Conservation (phyloP, 2,113 vertebrate genomes). For the Odocoileus hemionus region DNA sequence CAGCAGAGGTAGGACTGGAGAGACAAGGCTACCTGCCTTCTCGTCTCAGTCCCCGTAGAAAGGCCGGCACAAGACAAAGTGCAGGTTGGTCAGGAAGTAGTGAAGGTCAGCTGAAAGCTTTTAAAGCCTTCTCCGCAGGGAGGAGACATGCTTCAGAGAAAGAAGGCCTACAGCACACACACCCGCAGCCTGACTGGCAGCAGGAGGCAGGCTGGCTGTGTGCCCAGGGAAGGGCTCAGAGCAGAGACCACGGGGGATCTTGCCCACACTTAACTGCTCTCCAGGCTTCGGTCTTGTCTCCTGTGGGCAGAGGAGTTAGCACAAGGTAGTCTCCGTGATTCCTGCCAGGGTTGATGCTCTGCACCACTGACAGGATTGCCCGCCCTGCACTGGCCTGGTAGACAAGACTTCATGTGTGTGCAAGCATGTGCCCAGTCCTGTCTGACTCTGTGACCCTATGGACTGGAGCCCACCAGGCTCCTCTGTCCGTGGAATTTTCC, state of each 20-base stretch:
- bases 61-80: neutral
- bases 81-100: neutral
- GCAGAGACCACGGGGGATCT: too few species aligned
- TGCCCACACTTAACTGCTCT: neutral
- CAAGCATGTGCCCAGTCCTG: neutral
- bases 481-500: neutral
- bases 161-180: accelerated
- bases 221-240: neutral
- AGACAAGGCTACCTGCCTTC: neutral
- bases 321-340: neutral
- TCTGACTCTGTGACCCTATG: neutral
- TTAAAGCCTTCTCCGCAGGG: neutral
- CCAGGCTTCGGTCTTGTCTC: neutral
- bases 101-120: neutral
- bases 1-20: neutral
- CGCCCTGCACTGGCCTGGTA: neutral
- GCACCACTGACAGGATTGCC: neutral
- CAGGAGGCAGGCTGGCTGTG: too few species aligned
- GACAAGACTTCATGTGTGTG: neutral
- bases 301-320: neutral
- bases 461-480: neutral
- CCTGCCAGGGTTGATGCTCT: neutral
- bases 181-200: neutral
- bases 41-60: neutral
- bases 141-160: neutral